Evolutionary conservation across 2,888 invertebrate species (phyloP), one percentile per base, ranked within the genome.

Genomic region (Spodoptera littoralis): DNA sequence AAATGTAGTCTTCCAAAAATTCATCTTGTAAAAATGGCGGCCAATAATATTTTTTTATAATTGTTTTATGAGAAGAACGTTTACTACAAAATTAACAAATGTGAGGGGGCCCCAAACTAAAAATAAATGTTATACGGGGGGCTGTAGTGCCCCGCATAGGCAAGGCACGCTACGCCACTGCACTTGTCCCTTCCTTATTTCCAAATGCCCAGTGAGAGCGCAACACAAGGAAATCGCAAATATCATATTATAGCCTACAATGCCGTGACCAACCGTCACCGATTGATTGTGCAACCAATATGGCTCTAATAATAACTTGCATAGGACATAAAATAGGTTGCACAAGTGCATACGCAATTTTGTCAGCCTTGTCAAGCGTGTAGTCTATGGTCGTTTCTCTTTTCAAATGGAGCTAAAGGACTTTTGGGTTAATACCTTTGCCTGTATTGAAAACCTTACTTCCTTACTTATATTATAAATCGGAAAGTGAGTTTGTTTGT

Each of bases 161-260:
- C 1, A 18, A 18, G 18, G 18, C 18, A 18, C 1, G 18, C 18
- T 64, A 63, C 46, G 41, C 73, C 65, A 79, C 60, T 18, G 18
- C 64, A 73, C 51, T 51, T 54, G 74, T 74, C 69, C 63, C 71
- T 69, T 57, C 69, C 60, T 63, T 57, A 47, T 77, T 72, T 70
- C 75, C 78, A 77, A 71, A 77, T 78, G 57, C 53, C 56, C 53
- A 73, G 81, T 74, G 69, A 79, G 79, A 81, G 79, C 76, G 56
- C 51, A n/a, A 50, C 46, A 77, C 65, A 47, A 79, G 81, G 81
- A 80, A 80, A 73, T 76, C 65, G 61, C 77, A 52, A 76, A 75
- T 76, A 76, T 70, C 63, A 60, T 71, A 76, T 79, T 69, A 76
- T 69, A 76, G 63, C 49, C 71, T 63, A 65, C 65, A 76, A 42